Conservation (phyloP, 2,797 vertebrate species). For the Paratrypauchen microcephalus region DNA sequence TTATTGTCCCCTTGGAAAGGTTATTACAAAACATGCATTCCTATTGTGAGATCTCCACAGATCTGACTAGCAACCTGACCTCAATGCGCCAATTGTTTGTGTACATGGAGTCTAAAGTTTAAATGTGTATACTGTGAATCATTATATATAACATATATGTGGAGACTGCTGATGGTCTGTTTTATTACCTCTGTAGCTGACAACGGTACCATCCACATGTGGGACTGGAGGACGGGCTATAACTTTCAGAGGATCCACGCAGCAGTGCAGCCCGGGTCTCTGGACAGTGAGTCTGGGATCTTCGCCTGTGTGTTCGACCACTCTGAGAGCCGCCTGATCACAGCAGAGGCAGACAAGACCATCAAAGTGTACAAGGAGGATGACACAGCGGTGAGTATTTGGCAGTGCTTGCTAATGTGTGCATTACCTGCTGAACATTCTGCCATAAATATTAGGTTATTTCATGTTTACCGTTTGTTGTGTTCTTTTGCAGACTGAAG, state of each 20-base stretch:
- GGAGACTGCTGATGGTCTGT: too few species aligned
- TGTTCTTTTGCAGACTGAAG: constrained; percentile 87
- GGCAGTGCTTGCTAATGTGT: too few species aligned
- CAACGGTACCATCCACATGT: constrained; percentile 98
- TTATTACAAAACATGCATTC: too few species aligned
- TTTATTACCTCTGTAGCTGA: constrained; percentile 77
- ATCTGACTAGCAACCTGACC: too few species aligned
- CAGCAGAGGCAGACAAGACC: constrained; percentile 98
- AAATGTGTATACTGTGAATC: too few species aligned
- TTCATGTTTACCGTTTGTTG: constrained; percentile 20
- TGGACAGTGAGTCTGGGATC: constrained; percentile 98
- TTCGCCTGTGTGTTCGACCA: constrained; percentile 95
- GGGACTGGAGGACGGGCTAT: constrained; percentile 99
- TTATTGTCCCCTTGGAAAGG: too few species aligned
- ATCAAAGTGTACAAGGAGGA: constrained; percentile 98
- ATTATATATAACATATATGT: not conserved
- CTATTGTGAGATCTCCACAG: too few species aligned
- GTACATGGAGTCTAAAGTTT: not conserved
- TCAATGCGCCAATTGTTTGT: not conserved
- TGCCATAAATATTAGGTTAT: too few species aligned
- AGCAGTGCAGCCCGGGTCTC: constrained; percentile 94
- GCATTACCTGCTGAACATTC: too few species aligned
- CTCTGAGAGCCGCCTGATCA: constrained; percentile 92
- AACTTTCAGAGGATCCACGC: constrained; percentile 98
- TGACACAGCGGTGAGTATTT: constrained; percentile 80